Conservation (phyloP, 2,888 invertebrate genomes). For the Ectobius pallidus region DNA sequence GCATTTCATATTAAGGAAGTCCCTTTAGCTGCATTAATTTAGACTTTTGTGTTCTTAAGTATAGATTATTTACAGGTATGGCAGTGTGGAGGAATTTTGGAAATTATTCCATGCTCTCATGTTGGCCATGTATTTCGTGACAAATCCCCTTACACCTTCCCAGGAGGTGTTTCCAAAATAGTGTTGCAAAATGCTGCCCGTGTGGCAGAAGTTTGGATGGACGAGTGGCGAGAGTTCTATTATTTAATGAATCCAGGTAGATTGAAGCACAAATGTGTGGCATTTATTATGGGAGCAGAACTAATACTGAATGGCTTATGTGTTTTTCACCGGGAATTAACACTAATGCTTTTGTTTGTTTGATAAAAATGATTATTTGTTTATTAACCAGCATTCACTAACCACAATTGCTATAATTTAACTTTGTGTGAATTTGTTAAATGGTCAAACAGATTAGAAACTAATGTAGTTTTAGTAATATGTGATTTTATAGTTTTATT, state of each 20-base stretch:
- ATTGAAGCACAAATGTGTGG: conserved; percentile 11
- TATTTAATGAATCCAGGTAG: conserved; percentile 98
- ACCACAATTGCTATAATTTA: neutral
- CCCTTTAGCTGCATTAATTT: too few species aligned
- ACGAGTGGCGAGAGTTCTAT: conserved; percentile 99
- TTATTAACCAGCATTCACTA: conserved; percentile 14
- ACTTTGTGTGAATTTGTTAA: neutral
- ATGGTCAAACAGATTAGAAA: neutral
- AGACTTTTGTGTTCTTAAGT: conserved; percentile 23
- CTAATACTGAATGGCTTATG: conserved; percentile 22
- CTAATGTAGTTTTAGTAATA: conserved; percentile 1
- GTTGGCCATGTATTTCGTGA: conserved; percentile 98
- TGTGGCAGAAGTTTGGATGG: conserved; percentile 99
- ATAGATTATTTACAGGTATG: conserved; percentile 72
- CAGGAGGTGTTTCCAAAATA: conserved; percentile 95
- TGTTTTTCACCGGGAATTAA: neutral
- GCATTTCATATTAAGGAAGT: too few species aligned
- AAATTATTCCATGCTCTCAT: conserved; percentile 94
- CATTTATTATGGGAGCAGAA: neutral
- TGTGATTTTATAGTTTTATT: conserved; percentile 14
- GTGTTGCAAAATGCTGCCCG: conserved; percentile 98
- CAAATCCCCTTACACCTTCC: conserved; percentile 98
- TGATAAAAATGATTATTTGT: neutral
- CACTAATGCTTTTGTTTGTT: conserved; percentile 11
- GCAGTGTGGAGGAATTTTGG: conserved; percentile 95